These are phyloP conservation scores for Hermetia illucens DNA, from an alignment of 1,140 invertebrate species.

Conservation along the genomic window DNA sequence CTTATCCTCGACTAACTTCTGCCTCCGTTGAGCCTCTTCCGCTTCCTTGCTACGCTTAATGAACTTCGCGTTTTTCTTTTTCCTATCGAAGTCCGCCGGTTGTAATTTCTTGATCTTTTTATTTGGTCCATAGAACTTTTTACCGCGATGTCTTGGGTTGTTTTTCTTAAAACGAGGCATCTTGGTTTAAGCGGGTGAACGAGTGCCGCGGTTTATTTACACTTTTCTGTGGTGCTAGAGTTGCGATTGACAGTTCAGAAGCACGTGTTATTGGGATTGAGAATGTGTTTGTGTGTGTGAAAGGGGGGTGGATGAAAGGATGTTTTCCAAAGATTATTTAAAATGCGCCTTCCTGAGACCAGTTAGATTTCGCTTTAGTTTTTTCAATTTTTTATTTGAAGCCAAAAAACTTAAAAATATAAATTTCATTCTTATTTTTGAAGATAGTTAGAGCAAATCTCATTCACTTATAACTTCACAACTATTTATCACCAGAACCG, in stretches of 20 bases:
- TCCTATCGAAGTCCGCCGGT: neutral
- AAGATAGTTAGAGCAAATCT: neutral
- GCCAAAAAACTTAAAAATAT: neutral
- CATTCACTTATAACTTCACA: neutral
- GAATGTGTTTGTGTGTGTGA: too few species aligned
- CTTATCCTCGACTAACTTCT: slow-evolving; percentile 3
- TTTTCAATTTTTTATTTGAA: too few species aligned
- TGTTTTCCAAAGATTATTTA: too few species aligned
- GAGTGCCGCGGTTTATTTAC: neutral
- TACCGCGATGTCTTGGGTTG: neutral
- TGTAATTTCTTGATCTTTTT: neutral
- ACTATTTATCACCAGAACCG: too few species aligned
- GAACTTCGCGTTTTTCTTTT: slow-evolving; percentile 3
- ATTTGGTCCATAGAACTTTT: too few species aligned
- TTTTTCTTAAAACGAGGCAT: neutral
- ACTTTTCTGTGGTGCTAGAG: neutral
- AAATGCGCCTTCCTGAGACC: too few species aligned
- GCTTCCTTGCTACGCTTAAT: slow-evolving; percentile 3
- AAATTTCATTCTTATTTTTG: neutral
- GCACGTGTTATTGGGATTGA: neutral
- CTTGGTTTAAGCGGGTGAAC: neutral
- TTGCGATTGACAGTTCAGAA: neutral
- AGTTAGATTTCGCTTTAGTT: too few species aligned
- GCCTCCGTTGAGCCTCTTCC: slow-evolving; percentile 3
- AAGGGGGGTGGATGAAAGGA: too few species aligned